Evolutionary conservation across 1,140 invertebrate genomes (phyloP), one percentile per base, ranked within the genome.

Genomic region (Lepidurus packardi): DNA sequence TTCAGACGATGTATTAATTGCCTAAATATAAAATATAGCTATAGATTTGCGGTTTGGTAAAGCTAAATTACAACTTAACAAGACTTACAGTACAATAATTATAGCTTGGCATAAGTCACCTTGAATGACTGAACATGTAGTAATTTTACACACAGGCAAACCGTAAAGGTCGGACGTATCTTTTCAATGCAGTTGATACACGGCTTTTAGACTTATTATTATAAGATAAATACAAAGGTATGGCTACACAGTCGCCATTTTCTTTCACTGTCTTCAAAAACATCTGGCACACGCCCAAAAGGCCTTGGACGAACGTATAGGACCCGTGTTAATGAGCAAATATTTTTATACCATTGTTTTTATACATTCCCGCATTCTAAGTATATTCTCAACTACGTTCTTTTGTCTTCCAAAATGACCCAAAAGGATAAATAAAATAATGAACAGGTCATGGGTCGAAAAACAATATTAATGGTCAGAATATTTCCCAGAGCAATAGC

Each of bases 261-360:
- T 65, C 53, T 65, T 65, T 65, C 53, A 21, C 53, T 21, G 53
- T 65, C 2, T 65, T 65, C n/a, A 9, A 1, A 65, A 65, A 65
- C 13, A 65, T 65, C 53, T 65, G 53, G 53, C 53, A n/a, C 53
- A 65, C 53, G 53, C 53, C 53, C 53, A 65, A 65, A 65, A 65
- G 53, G 16, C 53, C 53, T 65, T 65, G 53, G 21, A 65, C 53
- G 13, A 21, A n/a, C 53, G 53, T 21, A 65, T 65, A 65, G 16
- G 53, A 65, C 1, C 53, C 16, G 16, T 13, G 1, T 65, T 65
- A 65, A 65, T 65, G 53, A 65, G 53, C 53, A 65, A 34, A 34
- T 34, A 34, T 13, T 65, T 65, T 65, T 65, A n/a, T 6, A 21
- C 53, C 3, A 65, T 65, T 65, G 21, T 65, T 47, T 47, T 47